These are phyloP conservation scores for Drosophila lini DNA, from an alignment of 1,140 invertebrate species.

Conservation along the genomic window DNA sequence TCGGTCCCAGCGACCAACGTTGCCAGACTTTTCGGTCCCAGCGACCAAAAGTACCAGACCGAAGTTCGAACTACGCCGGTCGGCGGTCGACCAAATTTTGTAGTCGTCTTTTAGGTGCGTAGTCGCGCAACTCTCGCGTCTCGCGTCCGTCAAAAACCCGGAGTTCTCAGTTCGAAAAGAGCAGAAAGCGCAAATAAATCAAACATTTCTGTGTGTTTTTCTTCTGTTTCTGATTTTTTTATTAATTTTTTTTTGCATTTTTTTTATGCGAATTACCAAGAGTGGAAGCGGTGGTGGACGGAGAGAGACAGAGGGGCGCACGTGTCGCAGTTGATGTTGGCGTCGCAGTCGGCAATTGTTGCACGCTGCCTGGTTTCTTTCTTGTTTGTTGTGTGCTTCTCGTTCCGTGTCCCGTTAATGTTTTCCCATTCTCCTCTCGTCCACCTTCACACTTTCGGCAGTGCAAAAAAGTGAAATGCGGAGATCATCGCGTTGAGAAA, in stretches of 20 bases:
- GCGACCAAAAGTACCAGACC: no score
- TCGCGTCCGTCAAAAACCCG: conserved; percentile 12
- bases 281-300: conserved; percentile 11
- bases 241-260: conserved; percentile 23
- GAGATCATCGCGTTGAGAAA: conserved; percentile 46
- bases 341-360: conserved; percentile 45
- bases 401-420: conserved; percentile 33
- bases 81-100: no score
- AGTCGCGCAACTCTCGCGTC: conserved; percentile 58
- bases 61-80: no score
- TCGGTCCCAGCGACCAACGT: no score
- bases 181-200: conserved; percentile 21
- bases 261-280: conserved; percentile 33
- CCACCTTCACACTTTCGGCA: conserved; percentile 23
- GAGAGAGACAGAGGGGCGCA: conserved; percentile 9
- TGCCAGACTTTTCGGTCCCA: no score
- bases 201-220: conserved; percentile 40
- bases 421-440: conserved; percentile 11
- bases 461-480: conserved; percentile 64
- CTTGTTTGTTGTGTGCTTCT: conserved; percentile 57
- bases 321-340: conserved; percentile 8
- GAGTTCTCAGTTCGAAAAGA: conserved; percentile 35
- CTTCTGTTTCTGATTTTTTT: conserved; percentile 15
- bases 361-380: conserved; percentile 40
- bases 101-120: conserved; percentile 84